These are phyloP conservation scores for Nomada lathburiana DNA, from an alignment of 2,888 invertebrate genomes.

Conservation along the genomic window DNA sequence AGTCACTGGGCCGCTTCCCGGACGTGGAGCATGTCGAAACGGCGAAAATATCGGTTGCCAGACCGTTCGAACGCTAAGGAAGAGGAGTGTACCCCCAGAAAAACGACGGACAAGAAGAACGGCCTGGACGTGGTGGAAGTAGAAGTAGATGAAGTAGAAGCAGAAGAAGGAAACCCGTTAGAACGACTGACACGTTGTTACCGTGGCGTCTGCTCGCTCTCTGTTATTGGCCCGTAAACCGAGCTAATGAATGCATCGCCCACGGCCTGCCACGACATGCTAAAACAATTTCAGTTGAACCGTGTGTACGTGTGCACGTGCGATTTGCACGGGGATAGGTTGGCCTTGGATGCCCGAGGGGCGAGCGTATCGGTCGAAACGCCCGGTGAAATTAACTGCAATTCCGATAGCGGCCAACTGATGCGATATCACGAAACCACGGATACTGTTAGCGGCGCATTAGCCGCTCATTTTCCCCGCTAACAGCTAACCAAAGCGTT, in stretches of 20 bases:
- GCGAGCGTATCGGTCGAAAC: slow-evolving; percentile 28
- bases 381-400: slow-evolving; percentile 58
- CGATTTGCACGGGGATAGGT: slow-evolving; percentile 74
- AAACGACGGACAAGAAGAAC: slow-evolving; percentile 8
- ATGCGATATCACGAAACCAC: slow-evolving; percentile 39
- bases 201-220: slow-evolving; percentile 74
- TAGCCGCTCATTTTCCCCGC: slow-evolving; percentile 55
- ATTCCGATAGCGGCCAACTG: slow-evolving; percentile 49
- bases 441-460: slow-evolving; percentile 73
- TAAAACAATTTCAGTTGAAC: slow-evolving; percentile 76
- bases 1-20: slow-evolving; percentile 51
- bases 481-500: slow-evolving; percentile 22
- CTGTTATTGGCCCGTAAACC: slow-evolving; percentile 80
- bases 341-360: slow-evolving; percentile 57
- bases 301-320: slow-evolving; percentile 27
- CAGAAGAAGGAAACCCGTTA: slow-evolving; percentile 78
- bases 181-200: slow-evolving; percentile 81
- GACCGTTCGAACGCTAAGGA: slow-evolving; percentile 21
- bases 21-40: slow-evolving; percentile 37
- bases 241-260: slow-evolving; percentile 82
- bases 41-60: slow-evolving; percentile 52
- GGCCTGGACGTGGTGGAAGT: slow-evolving; percentile 9
- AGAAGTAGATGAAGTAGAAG: slow-evolving; percentile 46
- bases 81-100: slow-evolving; percentile 17
- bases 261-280: slow-evolving; percentile 68